Percentiles rank a stretch among this genome's conserved stretches.
Evolutionary conservation across 2,888 invertebrate species (phyloP).

Genomic region (Pandemis corylana): DNA sequence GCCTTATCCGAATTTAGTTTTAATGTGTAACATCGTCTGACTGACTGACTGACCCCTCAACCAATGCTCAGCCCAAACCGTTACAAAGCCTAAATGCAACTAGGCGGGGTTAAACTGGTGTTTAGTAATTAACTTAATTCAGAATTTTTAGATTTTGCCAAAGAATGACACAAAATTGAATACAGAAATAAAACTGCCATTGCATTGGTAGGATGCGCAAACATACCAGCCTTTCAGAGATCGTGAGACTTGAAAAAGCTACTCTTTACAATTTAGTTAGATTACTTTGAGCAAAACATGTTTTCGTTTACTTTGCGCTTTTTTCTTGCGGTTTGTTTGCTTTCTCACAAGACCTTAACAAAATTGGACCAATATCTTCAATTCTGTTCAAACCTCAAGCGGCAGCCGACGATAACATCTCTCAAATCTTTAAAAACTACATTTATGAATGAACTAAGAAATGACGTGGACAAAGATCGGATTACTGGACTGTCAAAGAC

Average conservation of each 20-base stretch:
- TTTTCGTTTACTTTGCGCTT: slow-evolving; percentile 26
- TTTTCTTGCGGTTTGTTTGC: slow-evolving; percentile 33
- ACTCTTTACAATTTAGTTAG: neutral
- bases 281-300: slow-evolving; percentile 9
- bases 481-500: slow-evolving; percentile 49
- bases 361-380: slow-evolving; percentile 23
- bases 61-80: no score
- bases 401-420: slow-evolving; percentile 33
- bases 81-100: no score
- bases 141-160: no score
- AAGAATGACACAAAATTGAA: no score
- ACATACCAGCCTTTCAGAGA: neutral
- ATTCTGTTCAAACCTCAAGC: slow-evolving; percentile 25
- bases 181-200: neutral
- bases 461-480: slow-evolving; percentile 49
- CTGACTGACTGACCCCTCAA: no score
- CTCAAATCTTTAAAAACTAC: slow-evolving; percentile 33
- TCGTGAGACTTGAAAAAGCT: neutral
- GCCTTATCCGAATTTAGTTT: neutral
- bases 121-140: no score
- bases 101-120: no score
- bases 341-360: slow-evolving; percentile 28
- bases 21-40: no score
- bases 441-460: slow-evolving; percentile 57
- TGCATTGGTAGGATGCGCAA: neutral